Evolutionary conservation across 1,140 invertebrate genomes (phyloP), one percentile per base, ranked within the genome.

Genomic region (Drosophila kohkoa): DNA sequence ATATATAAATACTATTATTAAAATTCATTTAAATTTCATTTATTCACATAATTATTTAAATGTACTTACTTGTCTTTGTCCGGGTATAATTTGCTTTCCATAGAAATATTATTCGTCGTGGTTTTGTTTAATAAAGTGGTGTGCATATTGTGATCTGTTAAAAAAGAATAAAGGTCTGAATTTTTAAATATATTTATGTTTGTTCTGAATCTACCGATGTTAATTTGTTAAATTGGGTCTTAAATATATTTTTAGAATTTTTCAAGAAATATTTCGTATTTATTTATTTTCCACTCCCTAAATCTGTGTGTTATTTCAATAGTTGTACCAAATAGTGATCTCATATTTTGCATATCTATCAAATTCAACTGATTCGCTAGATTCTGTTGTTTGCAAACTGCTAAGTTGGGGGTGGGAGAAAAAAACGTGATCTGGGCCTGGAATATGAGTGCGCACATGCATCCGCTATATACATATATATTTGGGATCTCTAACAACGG

Each of bases 31-130:
- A 41, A 11, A 16, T 15, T 48, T 10, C 16, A 48, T 48, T 20
- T 5, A 8, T 32, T 8, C 32, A 1, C 5, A 32, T 32, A 51
- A 51, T 51, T 5, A 51, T 3, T 3, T 28, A 13, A 32, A 54
- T 55, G 3, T 49, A 62, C 25, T 70, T 64, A 71, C 69, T 57
- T 71, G 13, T 49, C 43, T 38, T 71, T 71, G 5, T 71, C 60
- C 5, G 41, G 3, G 30, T 49, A 65, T 51, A 52, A 43, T 66
- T 66, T 58, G 16, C 15, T 41, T 51, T 65, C 45, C 52, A 51
- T 59, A 45, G 13, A 72, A 52, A 30, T 59, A 32, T 66, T 32
- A 43, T 49, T 45, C 8, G 68, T 13, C 8, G 51, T 30, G 20
- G 59, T 5, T 48, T 48, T 52, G 10, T 13, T 25, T 65, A 71